Evolutionary conservation across 2,797 vertebrate genomes (phyloP).

Genomic region (Thamnophis elegans): DNA sequence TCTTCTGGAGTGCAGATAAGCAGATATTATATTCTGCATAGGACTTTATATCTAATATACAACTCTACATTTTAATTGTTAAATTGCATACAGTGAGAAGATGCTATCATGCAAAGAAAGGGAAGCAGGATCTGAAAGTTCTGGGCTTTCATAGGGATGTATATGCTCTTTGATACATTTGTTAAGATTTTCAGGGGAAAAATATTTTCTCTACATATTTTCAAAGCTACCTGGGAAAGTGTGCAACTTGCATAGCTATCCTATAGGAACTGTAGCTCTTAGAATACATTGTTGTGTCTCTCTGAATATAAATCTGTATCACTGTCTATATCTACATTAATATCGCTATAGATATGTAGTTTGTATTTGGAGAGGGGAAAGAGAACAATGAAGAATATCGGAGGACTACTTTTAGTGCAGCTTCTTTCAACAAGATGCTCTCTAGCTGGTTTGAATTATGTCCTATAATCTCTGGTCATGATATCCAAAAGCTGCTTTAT

Average conservation of each 20-base stretch:
- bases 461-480: background rate
- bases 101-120: slow-evolving; percentile 20
- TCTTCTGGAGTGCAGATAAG: slow-evolving; percentile 25
- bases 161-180: background rate
- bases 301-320: background rate
- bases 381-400: background rate
- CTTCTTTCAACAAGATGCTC: background rate
- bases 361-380: background rate
- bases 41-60: background rate
- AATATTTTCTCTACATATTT: background rate
- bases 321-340: background rate
- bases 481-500: background rate
- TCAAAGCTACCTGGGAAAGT: background rate
- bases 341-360: background rate
- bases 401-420: background rate
- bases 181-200: background rate
- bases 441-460: background rate
- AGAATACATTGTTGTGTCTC: background rate
- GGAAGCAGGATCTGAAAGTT: slow-evolving; percentile 22
- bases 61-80: slow-evolving; percentile 5
- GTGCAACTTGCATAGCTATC: background rate
- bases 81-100: slow-evolving; percentile 10
- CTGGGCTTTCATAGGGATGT: background rate
- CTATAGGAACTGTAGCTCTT: background rate
- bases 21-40: slow-evolving; percentile 7